Evolutionary conservation across 2,797 vertebrate genomes (phyloP).

Genomic region (Gobio occitaniae): DNA sequence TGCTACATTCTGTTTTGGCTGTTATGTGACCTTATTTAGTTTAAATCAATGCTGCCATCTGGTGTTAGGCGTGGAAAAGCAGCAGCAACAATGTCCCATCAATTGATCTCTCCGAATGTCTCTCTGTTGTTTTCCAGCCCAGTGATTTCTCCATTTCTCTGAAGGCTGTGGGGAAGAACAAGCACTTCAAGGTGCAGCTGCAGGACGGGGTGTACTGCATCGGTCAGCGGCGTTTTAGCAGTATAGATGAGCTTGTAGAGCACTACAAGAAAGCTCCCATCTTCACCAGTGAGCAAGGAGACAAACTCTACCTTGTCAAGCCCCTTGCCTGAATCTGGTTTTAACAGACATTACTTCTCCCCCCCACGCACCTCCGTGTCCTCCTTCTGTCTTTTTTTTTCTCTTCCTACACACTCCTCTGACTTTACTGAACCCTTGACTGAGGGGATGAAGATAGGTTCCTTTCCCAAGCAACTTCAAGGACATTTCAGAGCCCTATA

Average conservation of each 20-base stretch:
- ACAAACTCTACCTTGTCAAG: constrained; percentile 94
- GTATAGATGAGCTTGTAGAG: constrained; percentile 97
- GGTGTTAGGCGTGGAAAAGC: constrained; percentile 15
- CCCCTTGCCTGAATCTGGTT: constrained; percentile 66
- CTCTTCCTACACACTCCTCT: constrained; percentile 31
- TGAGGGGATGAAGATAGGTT: constrained; percentile 25
- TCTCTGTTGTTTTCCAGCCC: constrained; percentile 83
- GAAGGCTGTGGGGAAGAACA: constrained; percentile 95
- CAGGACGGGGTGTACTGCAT: constrained; percentile 92
- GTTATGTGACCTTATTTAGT: not conserved
- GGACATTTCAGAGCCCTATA: not conserved
- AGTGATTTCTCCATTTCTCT: constrained; percentile 98
- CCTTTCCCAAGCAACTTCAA: constrained; percentile 33
- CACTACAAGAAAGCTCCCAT: constrained; percentile 99
- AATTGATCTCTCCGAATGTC: constrained; percentile 22
- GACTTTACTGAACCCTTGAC: constrained; percentile 31
- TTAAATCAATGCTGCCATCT: constrained; percentile 47
- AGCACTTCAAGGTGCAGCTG: constrained; percentile 98
- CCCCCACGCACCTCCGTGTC: constrained; percentile 32
- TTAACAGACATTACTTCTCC: constrained; percentile 48
- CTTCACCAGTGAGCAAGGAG: constrained; percentile 97
- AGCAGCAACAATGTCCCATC: not conserved
- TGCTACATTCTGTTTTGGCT: not conserved
- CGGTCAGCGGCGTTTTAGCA: constrained; percentile 93
- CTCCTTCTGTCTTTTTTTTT: constrained; percentile 4